These are phyloP conservation scores for Erynnis tages DNA, from an alignment of 2,888 invertebrate species.

Conservation along the genomic window DNA sequence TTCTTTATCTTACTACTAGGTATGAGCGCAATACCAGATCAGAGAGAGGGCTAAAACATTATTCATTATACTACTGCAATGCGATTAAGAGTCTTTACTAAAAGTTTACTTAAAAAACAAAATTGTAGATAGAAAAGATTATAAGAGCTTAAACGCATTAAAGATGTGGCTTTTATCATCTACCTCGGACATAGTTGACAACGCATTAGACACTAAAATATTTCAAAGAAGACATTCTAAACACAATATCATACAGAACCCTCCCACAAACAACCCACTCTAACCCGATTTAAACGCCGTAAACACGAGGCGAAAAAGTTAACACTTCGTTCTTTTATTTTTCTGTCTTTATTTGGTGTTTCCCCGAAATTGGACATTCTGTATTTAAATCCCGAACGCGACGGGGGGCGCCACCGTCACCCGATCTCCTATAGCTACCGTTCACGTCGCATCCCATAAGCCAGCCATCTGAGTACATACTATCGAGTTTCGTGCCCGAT, in stretches of 20 bases:
- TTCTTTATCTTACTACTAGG: too few species aligned
- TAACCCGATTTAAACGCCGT: slow-evolving; percentile 9
- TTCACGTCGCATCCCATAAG: slow-evolving; percentile 53
- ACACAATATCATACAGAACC: neutral
- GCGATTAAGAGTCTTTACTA: too few species aligned
- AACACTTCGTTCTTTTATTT: slow-evolving; percentile 32
- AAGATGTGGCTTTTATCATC: too few species aligned
- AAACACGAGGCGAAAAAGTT: slow-evolving; percentile 34
- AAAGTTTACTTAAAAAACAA: too few species aligned
- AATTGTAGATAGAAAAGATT: too few species aligned
- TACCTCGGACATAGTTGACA: too few species aligned
- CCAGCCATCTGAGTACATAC: slow-evolving; percentile 41
- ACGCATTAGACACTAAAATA: too few species aligned
- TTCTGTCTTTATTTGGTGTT: slow-evolving; percentile 30
- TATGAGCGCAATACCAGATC: too few species aligned
- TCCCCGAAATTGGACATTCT: slow-evolving; percentile 44
- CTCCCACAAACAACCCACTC: neutral
- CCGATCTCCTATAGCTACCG: slow-evolving; percentile 65
- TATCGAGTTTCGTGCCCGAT: slow-evolving; percentile 65
- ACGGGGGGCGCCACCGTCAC: slow-evolving; percentile 67
- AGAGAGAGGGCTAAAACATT: too few species aligned
- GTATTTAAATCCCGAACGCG: slow-evolving; percentile 38
- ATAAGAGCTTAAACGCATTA: too few species aligned
- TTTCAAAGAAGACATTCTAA: too few species aligned
- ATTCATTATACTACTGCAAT: too few species aligned